Percentiles rank a stretch among this genome's conserved stretches.
Evolutionary conservation across 92 coral and sea anemone species (phyloP).

Genomic region (Epizoanthus rinbou): DNA sequence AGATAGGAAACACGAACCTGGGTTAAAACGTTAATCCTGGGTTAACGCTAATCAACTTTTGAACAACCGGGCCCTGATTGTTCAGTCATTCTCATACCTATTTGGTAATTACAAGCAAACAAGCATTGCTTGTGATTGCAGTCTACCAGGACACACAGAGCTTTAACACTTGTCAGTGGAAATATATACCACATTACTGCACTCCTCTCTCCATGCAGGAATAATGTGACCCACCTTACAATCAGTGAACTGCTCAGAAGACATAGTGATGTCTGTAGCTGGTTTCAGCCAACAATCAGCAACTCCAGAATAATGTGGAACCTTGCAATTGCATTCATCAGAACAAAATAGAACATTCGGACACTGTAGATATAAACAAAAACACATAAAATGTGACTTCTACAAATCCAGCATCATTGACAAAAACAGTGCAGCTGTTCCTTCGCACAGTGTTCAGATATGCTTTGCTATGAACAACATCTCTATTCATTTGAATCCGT

Average conservation of each 20-base stretch:
- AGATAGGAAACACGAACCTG: no score
- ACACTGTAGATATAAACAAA: no score
- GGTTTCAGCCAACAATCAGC: slow-evolving; percentile 49
- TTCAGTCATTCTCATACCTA: slow-evolving; percentile 55
- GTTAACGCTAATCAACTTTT: no score
- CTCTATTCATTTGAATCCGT: slow-evolving; percentile 54
- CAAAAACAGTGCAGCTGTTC: slow-evolving; percentile 61
- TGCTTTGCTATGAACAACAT: slow-evolving; percentile 60
- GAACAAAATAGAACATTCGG: slow-evolving; percentile 61
- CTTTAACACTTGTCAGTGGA: slow-evolving; percentile 44
- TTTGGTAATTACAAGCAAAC: slow-evolving; percentile 63
- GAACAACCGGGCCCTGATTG: no score
- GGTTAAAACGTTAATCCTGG: no score
- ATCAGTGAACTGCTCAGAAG: slow-evolving; percentile 53
- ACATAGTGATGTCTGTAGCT: slow-evolving; percentile 40
- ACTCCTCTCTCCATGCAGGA: slow-evolving; percentile 56
- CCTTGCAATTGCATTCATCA: slow-evolving; percentile 52
- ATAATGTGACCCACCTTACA: slow-evolving; percentile 53
- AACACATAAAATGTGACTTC: slow-evolving; percentile 54
- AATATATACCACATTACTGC: slow-evolving; percentile 37
- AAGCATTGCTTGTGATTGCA: slow-evolving; percentile 37
- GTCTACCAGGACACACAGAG: slow-evolving; percentile 55
- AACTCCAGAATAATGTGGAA: slow-evolving; percentile 60
- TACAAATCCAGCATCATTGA: slow-evolving; percentile 49
- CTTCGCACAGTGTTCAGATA: slow-evolving; percentile 55